Conservation (phyloP, 2,888 invertebrate genomes). For the Ophonus ardosiacus region DNA sequence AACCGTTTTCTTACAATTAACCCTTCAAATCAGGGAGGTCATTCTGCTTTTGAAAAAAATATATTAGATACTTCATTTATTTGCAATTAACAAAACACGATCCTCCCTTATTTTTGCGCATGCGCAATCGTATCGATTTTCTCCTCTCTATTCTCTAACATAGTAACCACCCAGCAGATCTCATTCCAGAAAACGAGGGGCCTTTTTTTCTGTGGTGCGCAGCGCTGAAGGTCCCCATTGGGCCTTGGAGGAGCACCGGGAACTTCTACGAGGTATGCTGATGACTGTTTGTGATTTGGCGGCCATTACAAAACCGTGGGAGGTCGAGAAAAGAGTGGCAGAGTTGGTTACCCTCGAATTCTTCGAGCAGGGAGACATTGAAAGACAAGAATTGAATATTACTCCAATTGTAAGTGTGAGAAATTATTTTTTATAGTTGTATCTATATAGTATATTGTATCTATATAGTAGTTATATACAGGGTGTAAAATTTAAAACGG, state of each 20-base stretch:
- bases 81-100: not conserved
- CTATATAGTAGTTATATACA: no score
- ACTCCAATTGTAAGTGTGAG: constrained; percentile 88
- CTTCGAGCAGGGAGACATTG: constrained; percentile 95
- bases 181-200: constrained; percentile 87
- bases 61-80: not conserved
- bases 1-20: no score
- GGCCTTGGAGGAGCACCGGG: constrained; percentile 86
- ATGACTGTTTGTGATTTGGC: constrained; percentile 98
- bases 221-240: constrained; percentile 79
- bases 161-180: constrained; percentile 58
- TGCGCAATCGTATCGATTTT: not conserved
- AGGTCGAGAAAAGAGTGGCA: constrained; percentile 93
- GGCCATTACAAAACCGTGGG: constrained; percentile 97
- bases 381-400: constrained; percentile 91
- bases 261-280: constrained; percentile 91
- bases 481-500: no score
- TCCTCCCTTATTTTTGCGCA: not conserved
- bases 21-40: no score
- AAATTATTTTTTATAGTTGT: not conserved
- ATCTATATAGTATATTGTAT: not conserved
- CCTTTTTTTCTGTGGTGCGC: constrained; percentile 86
- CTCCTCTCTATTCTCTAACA: not conserved
- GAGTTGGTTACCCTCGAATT: constrained; percentile 95
- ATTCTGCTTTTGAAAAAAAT: no score